phyloP scores from a whole-genome alignment of 2,888 invertebrate species.

The Luffia ferchaultella region DNA sequence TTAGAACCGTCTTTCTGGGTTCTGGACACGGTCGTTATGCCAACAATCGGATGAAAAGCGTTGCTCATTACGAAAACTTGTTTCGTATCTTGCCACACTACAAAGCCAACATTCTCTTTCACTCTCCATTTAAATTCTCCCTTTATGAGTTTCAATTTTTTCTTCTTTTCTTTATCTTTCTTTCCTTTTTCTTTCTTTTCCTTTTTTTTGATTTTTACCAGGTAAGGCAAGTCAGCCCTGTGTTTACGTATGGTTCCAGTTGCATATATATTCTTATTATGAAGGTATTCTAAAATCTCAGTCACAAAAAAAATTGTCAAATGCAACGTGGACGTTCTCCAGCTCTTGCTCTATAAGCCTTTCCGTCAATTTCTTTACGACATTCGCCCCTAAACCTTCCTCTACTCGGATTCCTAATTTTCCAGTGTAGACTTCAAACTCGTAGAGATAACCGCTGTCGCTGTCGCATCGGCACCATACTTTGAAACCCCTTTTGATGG shows the following conservation, averaged over 20 bases:
- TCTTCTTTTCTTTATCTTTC: constrained; percentile 17
- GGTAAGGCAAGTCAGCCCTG: too few species aligned
- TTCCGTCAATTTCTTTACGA: too few species aligned
- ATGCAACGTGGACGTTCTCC: constrained; percentile 6
- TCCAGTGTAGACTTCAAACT: too few species aligned
- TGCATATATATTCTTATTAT: constrained; percentile 1
- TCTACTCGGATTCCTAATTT: too few species aligned
- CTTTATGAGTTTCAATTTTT: constrained; percentile 16
- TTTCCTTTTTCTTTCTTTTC: too few species aligned
- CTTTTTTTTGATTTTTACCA: too few species aligned
- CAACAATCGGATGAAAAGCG: constrained; percentile 10
- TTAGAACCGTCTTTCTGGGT: constrained; percentile 8
- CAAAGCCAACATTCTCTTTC: constrained; percentile 18
- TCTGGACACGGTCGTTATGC: not conserved
- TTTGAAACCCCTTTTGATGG: too few species aligned
- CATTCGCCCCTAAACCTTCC: too few species aligned
- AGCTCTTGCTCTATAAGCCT: too few species aligned
- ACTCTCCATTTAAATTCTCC: constrained; percentile 20
- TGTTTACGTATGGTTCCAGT: constrained; percentile 2
- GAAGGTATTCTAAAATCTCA: not conserved
- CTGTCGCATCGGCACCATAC: too few species aligned
- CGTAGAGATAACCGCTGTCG: too few species aligned
- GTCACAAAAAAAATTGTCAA: constrained; percentile 9
- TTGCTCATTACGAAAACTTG: constrained; percentile 18
- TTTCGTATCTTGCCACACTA: constrained; percentile 22